Conservation (phyloP, 1,140 invertebrate species). For the Venustaconcha ellipsiformis region DNA sequence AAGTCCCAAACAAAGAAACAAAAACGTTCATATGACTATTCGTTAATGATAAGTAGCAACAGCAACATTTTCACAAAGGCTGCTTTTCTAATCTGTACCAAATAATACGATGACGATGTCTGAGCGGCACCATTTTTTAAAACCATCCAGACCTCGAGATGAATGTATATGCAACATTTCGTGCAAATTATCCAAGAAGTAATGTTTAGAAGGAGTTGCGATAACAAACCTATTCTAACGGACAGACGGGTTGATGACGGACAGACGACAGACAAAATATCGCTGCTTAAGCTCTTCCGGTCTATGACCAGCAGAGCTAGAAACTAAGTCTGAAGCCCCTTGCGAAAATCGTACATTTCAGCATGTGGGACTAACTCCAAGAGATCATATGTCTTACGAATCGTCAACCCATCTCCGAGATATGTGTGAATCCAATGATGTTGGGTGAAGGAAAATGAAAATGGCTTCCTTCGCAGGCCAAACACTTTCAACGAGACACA, state of each 20-base stretch:
- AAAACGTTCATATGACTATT: too few relatives aligned
- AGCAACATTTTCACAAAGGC: too few relatives aligned
- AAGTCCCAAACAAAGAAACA: too few relatives aligned
- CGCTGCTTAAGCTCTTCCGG: background rate
- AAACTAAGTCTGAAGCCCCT: slow-evolving; percentile 29
- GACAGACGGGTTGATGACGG: too few relatives aligned
- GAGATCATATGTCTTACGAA: slow-evolving; percentile 22
- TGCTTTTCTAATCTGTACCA: too few relatives aligned
- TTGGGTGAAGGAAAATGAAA: slow-evolving; percentile 42
- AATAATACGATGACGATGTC: too few relatives aligned
- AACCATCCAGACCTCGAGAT: too few relatives aligned
- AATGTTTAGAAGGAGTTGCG: background rate
- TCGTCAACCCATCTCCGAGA: slow-evolving; percentile 20
- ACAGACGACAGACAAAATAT: background rate
- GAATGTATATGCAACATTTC: background rate
- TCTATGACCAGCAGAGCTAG: slow-evolving; percentile 3
- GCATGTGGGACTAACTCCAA: slow-evolving; percentile 10
- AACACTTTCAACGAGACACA: slow-evolving; percentile 48
- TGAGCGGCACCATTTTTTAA: too few relatives aligned
- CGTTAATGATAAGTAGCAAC: too few relatives aligned
- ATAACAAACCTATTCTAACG: background rate
- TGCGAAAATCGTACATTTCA: slow-evolving; percentile 37
- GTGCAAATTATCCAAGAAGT: slow-evolving; percentile 5
- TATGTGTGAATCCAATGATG: slow-evolving; percentile 62
- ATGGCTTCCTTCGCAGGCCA: slow-evolving; percentile 24